These are phyloP conservation scores for Chorisops tibialis DNA, from an alignment of 2,888 invertebrate species.

Conservation along the genomic window DNA sequence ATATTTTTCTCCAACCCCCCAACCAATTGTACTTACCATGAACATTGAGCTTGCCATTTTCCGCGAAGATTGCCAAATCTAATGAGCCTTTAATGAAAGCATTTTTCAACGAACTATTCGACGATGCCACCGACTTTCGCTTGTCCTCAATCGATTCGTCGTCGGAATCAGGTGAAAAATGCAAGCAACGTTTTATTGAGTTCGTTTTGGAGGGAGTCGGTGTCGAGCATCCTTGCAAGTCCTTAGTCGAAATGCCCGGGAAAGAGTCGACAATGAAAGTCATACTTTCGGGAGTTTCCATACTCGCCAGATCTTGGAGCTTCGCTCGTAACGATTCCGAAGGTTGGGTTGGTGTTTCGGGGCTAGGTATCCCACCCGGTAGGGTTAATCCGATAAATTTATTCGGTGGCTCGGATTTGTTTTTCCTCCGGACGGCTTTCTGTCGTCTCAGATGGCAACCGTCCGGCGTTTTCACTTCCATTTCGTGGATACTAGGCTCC, in stretches of 20 bases:
- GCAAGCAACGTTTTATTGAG: slow-evolving; percentile 58
- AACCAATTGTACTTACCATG: slow-evolving; percentile 59
- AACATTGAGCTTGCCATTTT: slow-evolving; percentile 61
- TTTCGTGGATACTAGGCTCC: slow-evolving; percentile 45
- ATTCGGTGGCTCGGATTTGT: slow-evolving; percentile 17
- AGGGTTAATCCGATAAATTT: slow-evolving; percentile 41
- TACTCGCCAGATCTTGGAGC: slow-evolving; percentile 33
- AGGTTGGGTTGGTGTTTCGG: slow-evolving; percentile 40
- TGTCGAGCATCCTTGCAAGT: slow-evolving; percentile 56
- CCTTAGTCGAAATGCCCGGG: slow-evolving; percentile 32
- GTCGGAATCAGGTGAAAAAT: slow-evolving; percentile 59
- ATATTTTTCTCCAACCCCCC: neutral
- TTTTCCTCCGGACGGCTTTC: slow-evolving; percentile 45
- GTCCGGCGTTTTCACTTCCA: slow-evolving; percentile 51
- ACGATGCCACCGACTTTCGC: slow-evolving; percentile 53
- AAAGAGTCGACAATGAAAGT: slow-evolving; percentile 46
- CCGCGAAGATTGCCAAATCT: slow-evolving; percentile 61
- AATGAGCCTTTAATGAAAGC: slow-evolving; percentile 57
- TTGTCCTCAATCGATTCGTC: slow-evolving; percentile 51
- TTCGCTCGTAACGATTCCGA: slow-evolving; percentile 20
- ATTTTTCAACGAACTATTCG: slow-evolving; percentile 31
- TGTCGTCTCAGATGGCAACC: slow-evolving; percentile 44
- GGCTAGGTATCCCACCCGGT: slow-evolving; percentile 48
- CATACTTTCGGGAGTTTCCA: slow-evolving; percentile 40
- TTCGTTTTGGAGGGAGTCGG: slow-evolving; percentile 50